phyloP scores from a whole-genome alignment of 2,888 invertebrate species.

The Cheilosia soror region DNA sequence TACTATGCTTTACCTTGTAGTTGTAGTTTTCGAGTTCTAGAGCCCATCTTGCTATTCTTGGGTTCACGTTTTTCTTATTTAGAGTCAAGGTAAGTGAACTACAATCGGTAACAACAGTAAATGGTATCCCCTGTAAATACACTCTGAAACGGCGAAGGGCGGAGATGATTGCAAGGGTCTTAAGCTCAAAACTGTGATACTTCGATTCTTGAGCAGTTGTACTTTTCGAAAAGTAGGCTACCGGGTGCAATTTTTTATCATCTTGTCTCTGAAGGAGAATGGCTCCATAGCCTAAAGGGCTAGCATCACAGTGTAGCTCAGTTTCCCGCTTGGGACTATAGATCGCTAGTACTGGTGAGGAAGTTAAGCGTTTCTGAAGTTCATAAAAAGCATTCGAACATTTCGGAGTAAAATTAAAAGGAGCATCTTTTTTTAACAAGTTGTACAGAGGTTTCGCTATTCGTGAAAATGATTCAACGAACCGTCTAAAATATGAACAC shows the following conservation, averaged over 20 bases:
- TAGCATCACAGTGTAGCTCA: constrained; percentile 78
- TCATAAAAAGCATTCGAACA: neutral
- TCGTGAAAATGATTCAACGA: neutral
- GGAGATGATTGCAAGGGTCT: neutral
- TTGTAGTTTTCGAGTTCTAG: too few relatives aligned
- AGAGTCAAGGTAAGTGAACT: constrained; percentile 77
- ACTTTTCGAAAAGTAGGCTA: too few relatives aligned
- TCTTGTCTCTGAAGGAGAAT: constrained; percentile 76
- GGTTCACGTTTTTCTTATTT: constrained; percentile 69
- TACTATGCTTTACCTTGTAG: neutral
- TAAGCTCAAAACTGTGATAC: constrained; percentile 74
- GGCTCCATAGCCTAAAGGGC: constrained; percentile 77
- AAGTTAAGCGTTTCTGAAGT: neutral
- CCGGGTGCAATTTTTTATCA: constrained; percentile 77
- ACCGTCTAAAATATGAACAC: neutral
- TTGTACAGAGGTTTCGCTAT: neutral
- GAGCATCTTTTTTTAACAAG: neutral
- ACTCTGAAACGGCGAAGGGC: too few relatives aligned
- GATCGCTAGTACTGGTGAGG: constrained; percentile 74
- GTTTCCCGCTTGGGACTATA: constrained; percentile 76
- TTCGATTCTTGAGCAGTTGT: constrained; percentile 75
- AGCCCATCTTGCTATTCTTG: constrained; percentile 77
- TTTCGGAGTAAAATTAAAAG: neutral
- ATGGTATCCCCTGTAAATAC: constrained; percentile 77
- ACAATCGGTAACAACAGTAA: constrained; percentile 78